phyloP scores from a whole-genome alignment of 2,888 invertebrate species.

The Antitype chi region DNA sequence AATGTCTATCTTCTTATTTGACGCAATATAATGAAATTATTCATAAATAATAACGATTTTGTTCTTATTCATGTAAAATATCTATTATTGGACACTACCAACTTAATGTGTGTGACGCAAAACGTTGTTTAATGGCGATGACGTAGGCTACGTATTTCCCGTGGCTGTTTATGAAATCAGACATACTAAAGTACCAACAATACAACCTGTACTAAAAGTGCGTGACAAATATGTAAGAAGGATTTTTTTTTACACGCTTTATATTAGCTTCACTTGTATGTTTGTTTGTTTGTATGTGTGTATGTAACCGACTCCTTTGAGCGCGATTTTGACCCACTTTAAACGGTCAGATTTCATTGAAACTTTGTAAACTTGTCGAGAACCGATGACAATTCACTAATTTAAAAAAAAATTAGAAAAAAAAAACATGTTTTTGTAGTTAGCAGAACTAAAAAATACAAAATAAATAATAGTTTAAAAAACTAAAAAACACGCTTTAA shows the following conservation, averaged over 20 bases:
- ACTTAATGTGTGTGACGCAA: not conserved
- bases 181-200: not conserved
- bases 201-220: not conserved
- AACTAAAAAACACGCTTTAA: no score
- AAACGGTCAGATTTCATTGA: no score
- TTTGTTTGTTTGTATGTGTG: no score
- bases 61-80: conserved; percentile 5
- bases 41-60: not conserved
- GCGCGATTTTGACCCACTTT: no score
- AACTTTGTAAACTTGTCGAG: no score
- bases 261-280: no score
- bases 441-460: no score
- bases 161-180: not conserved
- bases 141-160: not conserved
- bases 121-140: not conserved
- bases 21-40: not conserved
- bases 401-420: no score
- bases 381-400: no score
- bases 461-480: no score
- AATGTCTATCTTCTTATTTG: not conserved
- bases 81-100: not conserved
- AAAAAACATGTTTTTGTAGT: no score
- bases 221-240: not conserved
- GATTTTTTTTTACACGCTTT: not conserved
- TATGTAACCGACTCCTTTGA: no score